Base-by-base conservation (phyloP, 2,113 vertebrate genomes). In the Strix uralensis region DNA sequence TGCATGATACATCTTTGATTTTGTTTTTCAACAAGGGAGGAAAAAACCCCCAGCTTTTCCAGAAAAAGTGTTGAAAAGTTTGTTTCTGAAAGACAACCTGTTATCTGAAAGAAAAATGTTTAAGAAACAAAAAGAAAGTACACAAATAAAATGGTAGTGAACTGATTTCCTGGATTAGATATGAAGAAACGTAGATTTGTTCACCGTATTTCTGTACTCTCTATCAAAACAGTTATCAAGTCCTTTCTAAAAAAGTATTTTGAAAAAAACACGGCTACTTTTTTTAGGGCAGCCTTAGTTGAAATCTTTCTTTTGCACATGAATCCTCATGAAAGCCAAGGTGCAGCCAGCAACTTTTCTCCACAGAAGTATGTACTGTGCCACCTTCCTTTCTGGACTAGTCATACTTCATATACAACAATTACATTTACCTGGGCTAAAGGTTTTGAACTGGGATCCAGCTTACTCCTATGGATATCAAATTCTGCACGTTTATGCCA, bases 401-500 rank as follows among this genome's bases (percentile, higher is more conserved):
- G 19, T 71, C 27, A 21, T 18, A 74, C 29, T 59, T 77, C 52
- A 58, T 15, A 61, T 16, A 4, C 6, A 92, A 74, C 66, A 86
- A 72, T 77, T 46, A 22, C 25, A 69, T 58, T 98, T 96, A 99
- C 99, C 99, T 99, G 99, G 57, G 99, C 99, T 85, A 99, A 98
- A 44, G 99, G 99, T 92, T 99, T 99, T n/a, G 99, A 99, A 97
- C 99, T 99, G 78, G 99, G 99, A 97, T 99, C 99, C 97, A 99
- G 97, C 74, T 99, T 99, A 93, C 99, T 99, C 88, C 99, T 98
- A 16, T 99, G 99, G 96, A 99, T 99, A 98, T 99, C 99, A 96
- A 99, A 99, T 97, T 99, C 99, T 19, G 99, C 99, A 81, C 99
- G 98, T 96, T 99, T 99, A 97, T 99, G 99, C 99, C 99, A 99